Evolutionary conservation across 2,888 invertebrate species (phyloP).

Genomic region (Stomorhina lunata): DNA sequence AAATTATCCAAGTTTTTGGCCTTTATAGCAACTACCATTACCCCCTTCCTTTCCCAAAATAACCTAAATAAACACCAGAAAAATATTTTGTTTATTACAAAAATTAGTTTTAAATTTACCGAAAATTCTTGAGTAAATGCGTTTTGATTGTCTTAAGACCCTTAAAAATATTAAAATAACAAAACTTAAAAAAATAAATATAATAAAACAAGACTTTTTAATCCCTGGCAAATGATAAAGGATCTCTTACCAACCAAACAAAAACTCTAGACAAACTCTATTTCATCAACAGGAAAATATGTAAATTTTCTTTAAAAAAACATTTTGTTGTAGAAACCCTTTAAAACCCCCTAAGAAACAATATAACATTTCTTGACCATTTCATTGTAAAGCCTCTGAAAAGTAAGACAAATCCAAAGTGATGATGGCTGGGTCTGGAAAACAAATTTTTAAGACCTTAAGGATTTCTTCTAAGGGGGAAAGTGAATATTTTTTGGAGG

Average conservation of each 20-base stretch:
- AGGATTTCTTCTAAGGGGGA: not conserved
- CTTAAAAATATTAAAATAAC: not conserved
- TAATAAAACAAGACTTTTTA: conserved; percentile 58
- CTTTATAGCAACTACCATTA: not conserved
- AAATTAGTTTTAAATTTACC: conserved; percentile 63
- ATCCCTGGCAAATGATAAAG: conserved; percentile 49
- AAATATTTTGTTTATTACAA: conserved; percentile 46
- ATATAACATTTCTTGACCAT: conserved; percentile 10
- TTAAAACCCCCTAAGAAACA: not conserved
- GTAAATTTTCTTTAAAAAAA: conserved; percentile 56
- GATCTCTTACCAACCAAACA: conserved; percentile 7
- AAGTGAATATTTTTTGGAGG: not conserved
- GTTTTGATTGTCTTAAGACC: conserved; percentile 51
- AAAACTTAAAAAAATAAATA: not conserved
- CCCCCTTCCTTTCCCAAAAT: not conserved
- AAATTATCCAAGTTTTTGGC: no score
- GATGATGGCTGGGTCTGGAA: conserved; percentile 29
- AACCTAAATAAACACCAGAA: conserved; percentile 54
- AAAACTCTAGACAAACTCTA: not conserved
- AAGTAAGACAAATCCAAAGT: not conserved
- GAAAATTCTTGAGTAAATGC: conserved; percentile 54
- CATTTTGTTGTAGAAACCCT: conserved; percentile 1
- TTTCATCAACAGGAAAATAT: conserved; percentile 49
- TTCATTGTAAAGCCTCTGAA: not conserved
- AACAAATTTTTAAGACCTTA: not conserved